A percentile compares a stretch with the other conserved stretches of the same genome.
These are phyloP conservation scores for Cathartes aura DNA, from an alignment of 2,113 vertebrate species.

Conservation along the genomic window DNA sequence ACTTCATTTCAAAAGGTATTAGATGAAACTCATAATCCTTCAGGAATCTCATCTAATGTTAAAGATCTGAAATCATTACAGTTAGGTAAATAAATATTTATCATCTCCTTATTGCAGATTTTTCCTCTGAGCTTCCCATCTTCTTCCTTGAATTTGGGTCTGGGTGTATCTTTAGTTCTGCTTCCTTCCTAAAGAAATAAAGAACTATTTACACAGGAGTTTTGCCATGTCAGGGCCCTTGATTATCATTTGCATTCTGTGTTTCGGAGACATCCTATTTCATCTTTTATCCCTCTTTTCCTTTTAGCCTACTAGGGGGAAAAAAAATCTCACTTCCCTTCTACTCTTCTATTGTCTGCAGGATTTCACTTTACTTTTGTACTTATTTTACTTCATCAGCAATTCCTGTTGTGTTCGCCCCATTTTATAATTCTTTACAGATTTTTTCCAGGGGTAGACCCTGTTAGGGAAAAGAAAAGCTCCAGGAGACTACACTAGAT, in stretches of 20 bases:
- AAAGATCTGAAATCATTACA: conserved; percentile 1
- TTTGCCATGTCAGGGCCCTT: conserved; percentile 13
- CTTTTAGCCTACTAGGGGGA: neutral
- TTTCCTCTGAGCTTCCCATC: neutral
- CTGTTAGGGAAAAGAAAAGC: neutral
- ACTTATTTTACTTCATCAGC: neutral
- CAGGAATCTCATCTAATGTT: neutral
- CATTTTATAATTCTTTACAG: neutral
- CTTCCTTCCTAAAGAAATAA: conserved; percentile 39
- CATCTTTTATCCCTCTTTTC: neutral
- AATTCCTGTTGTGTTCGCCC: neutral
- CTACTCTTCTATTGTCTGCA: conserved; percentile 1
- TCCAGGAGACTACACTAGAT: neutral
- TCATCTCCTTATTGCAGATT: neutral
- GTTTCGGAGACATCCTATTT: neutral
- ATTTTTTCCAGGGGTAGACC: neutral
- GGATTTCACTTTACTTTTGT: neutral
- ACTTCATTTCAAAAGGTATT: neutral
- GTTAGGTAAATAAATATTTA: conserved; percentile 15
- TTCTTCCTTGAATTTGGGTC: neutral
- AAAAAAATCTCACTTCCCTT: conserved; percentile 18
- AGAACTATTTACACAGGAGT: conserved; percentile 7
- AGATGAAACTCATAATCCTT: conserved; percentile 3
- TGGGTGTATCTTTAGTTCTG: neutral
- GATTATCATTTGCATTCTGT: neutral